Evolutionary conservation across 2,797 vertebrate genomes (phyloP).

Genomic region (Euphonia xanthogaster): DNA sequence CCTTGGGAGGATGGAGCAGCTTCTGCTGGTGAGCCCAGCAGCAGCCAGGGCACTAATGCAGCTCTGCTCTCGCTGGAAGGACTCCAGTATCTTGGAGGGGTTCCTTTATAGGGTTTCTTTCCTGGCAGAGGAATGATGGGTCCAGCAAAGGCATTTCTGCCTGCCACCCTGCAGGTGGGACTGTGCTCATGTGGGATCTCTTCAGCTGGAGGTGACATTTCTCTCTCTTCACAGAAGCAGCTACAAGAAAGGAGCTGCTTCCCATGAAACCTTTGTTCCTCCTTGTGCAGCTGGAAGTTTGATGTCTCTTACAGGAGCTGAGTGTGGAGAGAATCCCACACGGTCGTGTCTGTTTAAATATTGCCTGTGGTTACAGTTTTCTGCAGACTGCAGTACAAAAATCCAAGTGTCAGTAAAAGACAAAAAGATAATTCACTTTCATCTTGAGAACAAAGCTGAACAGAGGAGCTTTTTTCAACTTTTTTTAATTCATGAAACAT

Average conservation of each 20-base stretch:
- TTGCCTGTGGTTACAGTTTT: constrained; percentile 66
- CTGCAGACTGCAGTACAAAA: constrained; percentile 67
- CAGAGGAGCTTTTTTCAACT: constrained; percentile 68
- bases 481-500: constrained; percentile 80
- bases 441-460: constrained; percentile 77
- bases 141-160: background rate
- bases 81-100: background rate
- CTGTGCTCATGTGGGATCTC: background rate
- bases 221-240: background rate
- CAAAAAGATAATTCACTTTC: constrained; percentile 77
- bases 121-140: background rate
- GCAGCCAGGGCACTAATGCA: background rate
- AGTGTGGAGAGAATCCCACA: constrained; percentile 40
- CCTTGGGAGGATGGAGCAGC: background rate
- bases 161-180: background rate
- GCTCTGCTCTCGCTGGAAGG: background rate
- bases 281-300: constrained; percentile 9
- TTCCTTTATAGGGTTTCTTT: background rate
- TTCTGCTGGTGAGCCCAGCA: background rate
- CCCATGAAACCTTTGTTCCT: background rate
- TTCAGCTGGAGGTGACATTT: background rate
- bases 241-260: background rate
- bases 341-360: constrained; percentile 41
- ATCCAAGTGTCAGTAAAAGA: constrained; percentile 62
- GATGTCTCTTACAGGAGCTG: constrained; percentile 35